Conservation (phyloP, 2,797 vertebrate species). For the Hypotaenidia okinawae region DNA sequence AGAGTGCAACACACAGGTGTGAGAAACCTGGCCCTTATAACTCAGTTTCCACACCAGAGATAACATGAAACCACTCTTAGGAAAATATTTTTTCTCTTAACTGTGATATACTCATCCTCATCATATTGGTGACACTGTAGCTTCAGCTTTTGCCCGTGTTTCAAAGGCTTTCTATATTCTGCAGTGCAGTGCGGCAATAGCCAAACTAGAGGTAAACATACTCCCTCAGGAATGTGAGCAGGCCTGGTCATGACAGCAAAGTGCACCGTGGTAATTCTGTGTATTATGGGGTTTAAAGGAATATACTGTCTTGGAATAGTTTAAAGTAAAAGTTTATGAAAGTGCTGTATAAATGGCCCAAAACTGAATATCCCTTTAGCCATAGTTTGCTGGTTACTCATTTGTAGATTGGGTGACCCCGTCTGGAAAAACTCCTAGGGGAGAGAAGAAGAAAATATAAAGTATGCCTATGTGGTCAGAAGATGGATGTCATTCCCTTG, state of each 20-base stretch:
- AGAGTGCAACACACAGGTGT: not conserved
- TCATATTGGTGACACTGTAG: fast-evolving
- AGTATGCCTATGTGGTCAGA: slow-evolving; percentile 9
- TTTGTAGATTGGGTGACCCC: not conserved
- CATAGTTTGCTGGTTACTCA: not conserved
- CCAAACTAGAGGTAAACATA: not conserved
- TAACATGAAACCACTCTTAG: not conserved
- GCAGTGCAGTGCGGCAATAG: not conserved
- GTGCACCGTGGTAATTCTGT: not conserved
- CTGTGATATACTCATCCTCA: not conserved
- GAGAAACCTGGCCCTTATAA: not conserved
- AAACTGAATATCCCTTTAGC: not conserved
- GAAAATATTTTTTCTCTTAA: not conserved
- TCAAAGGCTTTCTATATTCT: not conserved
- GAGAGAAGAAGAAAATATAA: not conserved
- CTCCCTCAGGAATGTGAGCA: not conserved
- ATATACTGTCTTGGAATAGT: not conserved
- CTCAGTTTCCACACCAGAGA: not conserved
- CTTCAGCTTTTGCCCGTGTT: not conserved
- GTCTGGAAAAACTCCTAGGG: not conserved
- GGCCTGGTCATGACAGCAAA: not conserved
- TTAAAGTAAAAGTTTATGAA: not conserved
- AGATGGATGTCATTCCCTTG: slow-evolving; percentile 9
- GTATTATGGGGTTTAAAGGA: not conserved
- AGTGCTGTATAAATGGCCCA: not conserved